Percentiles rank a stretch among this genome's conserved stretches.
phyloP scores from a whole-genome alignment of 1,140 invertebrate genomes.

The Zaprionus davidi region DNA sequence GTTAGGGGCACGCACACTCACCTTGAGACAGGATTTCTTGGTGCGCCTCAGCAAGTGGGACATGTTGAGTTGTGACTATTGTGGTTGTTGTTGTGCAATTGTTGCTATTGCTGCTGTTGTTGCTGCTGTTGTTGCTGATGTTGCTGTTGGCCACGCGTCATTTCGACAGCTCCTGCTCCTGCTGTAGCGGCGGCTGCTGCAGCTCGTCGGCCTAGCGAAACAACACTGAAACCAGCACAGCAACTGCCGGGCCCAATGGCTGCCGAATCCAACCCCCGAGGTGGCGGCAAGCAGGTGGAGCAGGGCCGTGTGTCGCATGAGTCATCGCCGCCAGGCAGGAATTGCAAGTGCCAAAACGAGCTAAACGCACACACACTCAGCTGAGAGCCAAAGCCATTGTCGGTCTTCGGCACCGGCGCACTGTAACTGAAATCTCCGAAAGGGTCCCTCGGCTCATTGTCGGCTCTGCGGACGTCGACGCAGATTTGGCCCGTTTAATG shows the following conservation, averaged over 20 bases:
- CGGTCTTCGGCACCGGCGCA: slow-evolving; percentile 69
- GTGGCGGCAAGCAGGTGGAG: slow-evolving; percentile 51
- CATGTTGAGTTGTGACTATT: slow-evolving; percentile 48
- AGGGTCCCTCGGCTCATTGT: background rate
- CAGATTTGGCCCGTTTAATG: slow-evolving; percentile 57
- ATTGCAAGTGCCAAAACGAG: slow-evolving; percentile 44
- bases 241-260: slow-evolving; percentile 22
- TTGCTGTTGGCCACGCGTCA: slow-evolving; percentile 42
- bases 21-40: slow-evolving; percentile 82
- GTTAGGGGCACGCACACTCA: slow-evolving; percentile 42
- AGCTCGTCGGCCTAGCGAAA: slow-evolving; percentile 71
- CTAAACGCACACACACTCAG: slow-evolving; percentile 33
- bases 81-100: slow-evolving; percentile 20
- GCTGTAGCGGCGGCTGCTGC: slow-evolving; percentile 43
- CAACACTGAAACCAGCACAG: slow-evolving; percentile 62
- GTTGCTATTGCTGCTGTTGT: slow-evolving; percentile 26
- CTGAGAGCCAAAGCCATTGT: slow-evolving; percentile 51
- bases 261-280: slow-evolving; percentile 25
- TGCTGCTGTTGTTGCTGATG: slow-evolving; percentile 35
- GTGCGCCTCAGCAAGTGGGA: slow-evolving; percentile 80
- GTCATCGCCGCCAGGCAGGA: slow-evolving; percentile 47
- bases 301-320: slow-evolving; percentile 64
- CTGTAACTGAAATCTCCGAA: slow-evolving; percentile 45
- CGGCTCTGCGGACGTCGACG: slow-evolving; percentile 21
- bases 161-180: slow-evolving; percentile 28